phyloP scores from a whole-genome alignment of 2,797 vertebrate genomes.

The Enoplosus armatus region DNA sequence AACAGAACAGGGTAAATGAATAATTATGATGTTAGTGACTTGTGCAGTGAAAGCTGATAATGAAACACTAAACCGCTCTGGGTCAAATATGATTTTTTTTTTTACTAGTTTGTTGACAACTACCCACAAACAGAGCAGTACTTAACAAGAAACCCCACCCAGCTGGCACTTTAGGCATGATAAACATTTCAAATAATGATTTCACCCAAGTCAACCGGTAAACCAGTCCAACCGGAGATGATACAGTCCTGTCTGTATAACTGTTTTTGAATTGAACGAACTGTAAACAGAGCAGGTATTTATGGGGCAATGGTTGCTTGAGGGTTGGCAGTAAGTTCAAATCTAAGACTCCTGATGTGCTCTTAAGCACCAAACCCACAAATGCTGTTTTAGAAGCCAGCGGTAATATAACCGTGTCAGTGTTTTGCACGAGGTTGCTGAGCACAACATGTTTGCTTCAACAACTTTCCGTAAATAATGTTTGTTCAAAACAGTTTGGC shows the following conservation, averaged over 20 bases:
- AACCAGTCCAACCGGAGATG: constrained; percentile 38
- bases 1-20: not conserved
- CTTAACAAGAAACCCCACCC: constrained; percentile 5
- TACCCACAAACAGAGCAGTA: not conserved
- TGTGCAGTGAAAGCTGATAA: not conserved
- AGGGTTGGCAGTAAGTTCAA: constrained; percentile 27
- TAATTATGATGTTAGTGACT: not conserved
- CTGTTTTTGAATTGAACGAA: not conserved
- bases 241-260: constrained; percentile 8
- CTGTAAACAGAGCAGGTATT: constrained; percentile 26
- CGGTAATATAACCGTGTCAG: not conserved
- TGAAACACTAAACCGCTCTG: not conserved
- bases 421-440: not conserved
- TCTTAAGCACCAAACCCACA: constrained; percentile 34
- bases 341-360: constrained; percentile 10
- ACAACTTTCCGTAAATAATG: constrained; percentile 1
- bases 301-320: constrained; percentile 1
- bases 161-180: constrained; percentile 3
- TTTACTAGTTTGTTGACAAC: not conserved
- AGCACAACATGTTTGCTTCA: not conserved
- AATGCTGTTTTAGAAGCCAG: constrained; percentile 12
- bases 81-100: not conserved
- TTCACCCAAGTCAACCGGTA: not conserved
- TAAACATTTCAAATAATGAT: constrained; percentile 12
- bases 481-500: constrained; percentile 15